phyloP scores from a whole-genome alignment of 2,888 invertebrate species.

The Gandaritis pyraliata region DNA sequence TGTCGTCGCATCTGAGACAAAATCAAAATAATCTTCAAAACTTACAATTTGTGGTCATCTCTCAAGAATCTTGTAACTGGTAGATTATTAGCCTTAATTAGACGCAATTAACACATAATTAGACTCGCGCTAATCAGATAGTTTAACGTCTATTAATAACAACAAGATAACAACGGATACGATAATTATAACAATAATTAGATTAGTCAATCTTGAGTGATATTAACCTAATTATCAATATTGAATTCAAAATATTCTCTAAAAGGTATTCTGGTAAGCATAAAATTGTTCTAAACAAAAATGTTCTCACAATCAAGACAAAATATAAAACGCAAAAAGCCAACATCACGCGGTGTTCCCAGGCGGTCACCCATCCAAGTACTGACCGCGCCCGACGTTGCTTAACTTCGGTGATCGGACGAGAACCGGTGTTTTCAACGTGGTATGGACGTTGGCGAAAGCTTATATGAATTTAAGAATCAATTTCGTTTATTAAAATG shows the following conservation, averaged over 20 bases:
- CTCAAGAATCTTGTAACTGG: too few species aligned
- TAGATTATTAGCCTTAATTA: conserved; percentile 17
- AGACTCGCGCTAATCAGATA: conserved; percentile 43
- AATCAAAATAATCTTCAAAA: too few species aligned
- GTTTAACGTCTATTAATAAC: conserved; percentile 28
- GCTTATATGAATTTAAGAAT: neutral
- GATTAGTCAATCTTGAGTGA: conserved; percentile 15
- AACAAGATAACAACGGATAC: conserved; percentile 18
- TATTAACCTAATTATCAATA: too few species aligned
- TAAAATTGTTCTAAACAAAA: too few species aligned
- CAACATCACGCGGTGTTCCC: conserved; percentile 63
- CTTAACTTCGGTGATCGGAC: conserved; percentile 80
- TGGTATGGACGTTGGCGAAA: conserved; percentile 41
- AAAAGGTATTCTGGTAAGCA: too few species aligned
- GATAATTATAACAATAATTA: conserved; percentile 26
- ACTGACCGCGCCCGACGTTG: conserved; percentile 77
- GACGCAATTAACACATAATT: conserved; percentile 44
- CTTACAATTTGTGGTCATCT: too few species aligned
- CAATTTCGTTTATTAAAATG: neutral
- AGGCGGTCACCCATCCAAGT: conserved; percentile 69
- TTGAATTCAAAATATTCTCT: too few species aligned
- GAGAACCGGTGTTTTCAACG: conserved; percentile 61
- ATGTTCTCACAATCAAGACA: too few species aligned
- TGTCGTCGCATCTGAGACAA: too few species aligned
- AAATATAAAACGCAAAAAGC: conserved; percentile 48